Conservation (phyloP, 1,140 invertebrate genomes). For the Brachionus calyciflorus region DNA sequence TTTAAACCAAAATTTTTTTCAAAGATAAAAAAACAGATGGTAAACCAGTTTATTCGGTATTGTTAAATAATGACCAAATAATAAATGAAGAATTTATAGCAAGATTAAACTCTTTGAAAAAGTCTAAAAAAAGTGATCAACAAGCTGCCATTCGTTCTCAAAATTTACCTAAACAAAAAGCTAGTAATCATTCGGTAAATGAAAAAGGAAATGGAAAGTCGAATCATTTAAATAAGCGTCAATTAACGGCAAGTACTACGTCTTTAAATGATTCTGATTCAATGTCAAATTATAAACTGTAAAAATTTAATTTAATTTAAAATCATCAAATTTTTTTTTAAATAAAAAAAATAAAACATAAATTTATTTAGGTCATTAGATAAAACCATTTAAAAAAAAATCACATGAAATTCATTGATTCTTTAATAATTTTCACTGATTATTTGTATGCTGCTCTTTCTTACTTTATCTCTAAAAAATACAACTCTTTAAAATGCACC, state of each 20-base stretch:
- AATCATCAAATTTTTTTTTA: too few relatives aligned
- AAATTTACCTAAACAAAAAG: not conserved
- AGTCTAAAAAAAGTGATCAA: not conserved
- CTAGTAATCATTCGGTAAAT: not conserved
- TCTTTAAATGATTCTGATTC: conserved; percentile 3
- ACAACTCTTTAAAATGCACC: too few relatives aligned
- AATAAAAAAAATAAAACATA: too few relatives aligned
- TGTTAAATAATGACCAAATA: conserved; percentile 4
- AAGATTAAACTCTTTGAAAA: conserved; percentile 26
- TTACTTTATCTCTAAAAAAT: too few relatives aligned
- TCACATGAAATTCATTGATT: too few relatives aligned
- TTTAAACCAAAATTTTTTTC: not conserved
- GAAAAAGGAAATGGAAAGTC: not conserved
- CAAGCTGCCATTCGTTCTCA: not conserved
- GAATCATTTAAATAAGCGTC: not conserved
- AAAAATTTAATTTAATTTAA: too few relatives aligned
- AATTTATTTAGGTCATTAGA: too few relatives aligned
- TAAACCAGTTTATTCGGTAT: conserved; percentile 1
- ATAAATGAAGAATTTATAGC: conserved; percentile 24
- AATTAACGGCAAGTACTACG: not conserved
- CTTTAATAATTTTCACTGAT: too few relatives aligned
- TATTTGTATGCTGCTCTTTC: too few relatives aligned
- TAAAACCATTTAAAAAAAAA: too few relatives aligned
- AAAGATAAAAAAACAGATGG: conserved; percentile 10
- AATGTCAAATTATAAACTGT: not conserved